Evolutionary conservation across 2,797 vertebrate genomes (phyloP), one percentile per base, ranked within the genome.

Genomic region (Periophthalmus magnuspinnatus): DNA sequence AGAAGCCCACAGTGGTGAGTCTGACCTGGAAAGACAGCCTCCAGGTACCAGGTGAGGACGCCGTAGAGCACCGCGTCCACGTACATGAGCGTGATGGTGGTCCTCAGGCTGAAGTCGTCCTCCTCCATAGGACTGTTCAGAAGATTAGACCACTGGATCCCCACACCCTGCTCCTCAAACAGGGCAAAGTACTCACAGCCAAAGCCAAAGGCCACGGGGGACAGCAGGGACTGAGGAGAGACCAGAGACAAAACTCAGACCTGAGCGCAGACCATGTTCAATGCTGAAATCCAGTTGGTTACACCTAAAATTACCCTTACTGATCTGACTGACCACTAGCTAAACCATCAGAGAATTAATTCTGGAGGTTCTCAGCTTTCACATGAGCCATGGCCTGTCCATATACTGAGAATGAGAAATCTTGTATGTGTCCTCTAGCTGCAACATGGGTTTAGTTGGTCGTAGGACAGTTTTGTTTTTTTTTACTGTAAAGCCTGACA

Each of bases 41-140:
- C 97, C 0, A 98, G 94, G 90, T 99, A 99, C 97, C 97, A 99
- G 0, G 97, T 99, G 93, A 99, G 94, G 77, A 95, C 75, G 0
- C 93, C 96, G 10, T 99, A 99, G 0, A 99, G 88, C 73, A 98
- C 90, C 0, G 95, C 88, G 70, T 99, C 97, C 0, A 97, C 89
- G 69, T 97, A 90, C 97, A 99, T 99, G 83, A 98, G 93, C 65
- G 85, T 78, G 32, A 95, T 92, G 3, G 97, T 92, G 0, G 94
- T 95, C 22, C 95, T 96, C 41, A 99, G 95, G 88, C 89, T 98
- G 86, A 95, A 98, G 81, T 93, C 93, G 17, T 97, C 95, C 74
- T 95, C 94, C 88, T 96, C 92, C 81, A 96, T 32, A 0, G 97
- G 96, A 77, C 94, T 98, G 60, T 94, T 90, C 60, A 98, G 92